Percentiles rank a stretch among this genome's conserved stretches.
Evolutionary conservation across 1,140 invertebrate species (phyloP).

Genomic region (Tetragnatha versicolor): DNA sequence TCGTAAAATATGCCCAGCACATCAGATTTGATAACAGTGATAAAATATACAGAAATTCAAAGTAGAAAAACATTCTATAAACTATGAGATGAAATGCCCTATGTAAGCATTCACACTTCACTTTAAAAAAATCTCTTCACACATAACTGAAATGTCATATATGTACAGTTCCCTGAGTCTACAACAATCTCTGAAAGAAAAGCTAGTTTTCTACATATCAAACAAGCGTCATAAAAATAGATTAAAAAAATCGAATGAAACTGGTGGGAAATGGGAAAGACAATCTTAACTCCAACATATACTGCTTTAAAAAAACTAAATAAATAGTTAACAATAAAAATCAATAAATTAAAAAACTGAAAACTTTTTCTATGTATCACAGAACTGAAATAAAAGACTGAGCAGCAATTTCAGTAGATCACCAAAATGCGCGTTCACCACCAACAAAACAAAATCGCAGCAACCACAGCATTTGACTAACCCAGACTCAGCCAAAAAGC

Average conservation of each 20-base stretch:
- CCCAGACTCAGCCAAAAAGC: slow-evolving; percentile 14
- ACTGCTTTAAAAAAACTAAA: slow-evolving; percentile 30
- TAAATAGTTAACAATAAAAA: slow-evolving; percentile 46
- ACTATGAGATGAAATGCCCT: slow-evolving; percentile 32
- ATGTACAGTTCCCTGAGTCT: slow-evolving; percentile 48
- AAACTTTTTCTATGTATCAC: slow-evolving; percentile 39
- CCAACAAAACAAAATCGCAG: slow-evolving; percentile 3
- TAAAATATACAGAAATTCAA: slow-evolving; percentile 9
- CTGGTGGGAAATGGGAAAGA: slow-evolving; percentile 25
- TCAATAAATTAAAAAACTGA: slow-evolving; percentile 41
- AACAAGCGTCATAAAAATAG: slow-evolving; percentile 27
- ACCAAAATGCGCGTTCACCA: neutral
- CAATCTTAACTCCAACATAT: slow-evolving; percentile 4
- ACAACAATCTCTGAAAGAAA: slow-evolving; percentile 6
- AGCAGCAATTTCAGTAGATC: slow-evolving; percentile 15
- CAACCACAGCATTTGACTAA: slow-evolving; percentile 27
- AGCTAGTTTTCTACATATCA: slow-evolving; percentile 9
- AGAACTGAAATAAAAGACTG: slow-evolving; percentile 48
- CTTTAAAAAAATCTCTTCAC: slow-evolving; percentile 8
- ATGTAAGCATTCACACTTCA: slow-evolving; percentile 8
- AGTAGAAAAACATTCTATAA: neutral
- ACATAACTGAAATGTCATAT: slow-evolving; percentile 5
- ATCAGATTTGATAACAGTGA: slow-evolving; percentile 6
- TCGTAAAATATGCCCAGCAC: slow-evolving; percentile 28
- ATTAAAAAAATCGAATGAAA: slow-evolving; percentile 31